Evolutionary conservation across 2,113 vertebrate genomes (phyloP).

Genomic region (Plecturocebus donacophilus): DNA sequence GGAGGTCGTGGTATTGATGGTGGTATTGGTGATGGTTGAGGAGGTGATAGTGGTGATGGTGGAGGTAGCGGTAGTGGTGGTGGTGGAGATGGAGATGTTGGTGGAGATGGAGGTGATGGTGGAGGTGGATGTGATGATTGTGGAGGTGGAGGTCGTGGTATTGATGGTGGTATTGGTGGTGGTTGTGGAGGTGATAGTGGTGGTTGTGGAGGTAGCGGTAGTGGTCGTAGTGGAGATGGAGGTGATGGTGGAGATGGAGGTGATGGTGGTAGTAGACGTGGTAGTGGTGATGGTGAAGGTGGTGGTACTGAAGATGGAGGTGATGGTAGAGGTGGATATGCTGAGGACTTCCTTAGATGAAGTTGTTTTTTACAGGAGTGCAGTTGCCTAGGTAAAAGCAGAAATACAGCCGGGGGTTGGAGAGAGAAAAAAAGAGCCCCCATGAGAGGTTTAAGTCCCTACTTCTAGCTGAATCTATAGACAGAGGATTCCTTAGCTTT

Average conservation of each 20-base stretch:
- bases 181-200: no score
- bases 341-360: background rate
- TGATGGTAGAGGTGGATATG: background rate
- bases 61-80: background rate
- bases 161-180: no score
- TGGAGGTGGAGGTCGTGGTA: no score
- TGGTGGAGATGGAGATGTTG: background rate
- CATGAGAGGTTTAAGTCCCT: background rate
- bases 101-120: no score
- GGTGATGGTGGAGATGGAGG: no score
- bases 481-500: background rate
- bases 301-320: rapidly evolving
- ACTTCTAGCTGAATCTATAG: background rate
- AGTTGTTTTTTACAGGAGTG: background rate
- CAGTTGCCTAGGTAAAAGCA: background rate
- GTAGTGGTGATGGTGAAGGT: no score
- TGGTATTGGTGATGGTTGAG: rapidly evolving
- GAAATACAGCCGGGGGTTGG: rapidly evolving
- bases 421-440: background rate
- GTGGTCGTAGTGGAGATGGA: rapidly evolving
- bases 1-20: no score
- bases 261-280: background rate
- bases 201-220: background rate
- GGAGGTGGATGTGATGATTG: no score
- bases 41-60: rapidly evolving